phyloP scores from a whole-genome alignment of 2,888 invertebrate species.

The Pycnomerus fuliginosus region DNA sequence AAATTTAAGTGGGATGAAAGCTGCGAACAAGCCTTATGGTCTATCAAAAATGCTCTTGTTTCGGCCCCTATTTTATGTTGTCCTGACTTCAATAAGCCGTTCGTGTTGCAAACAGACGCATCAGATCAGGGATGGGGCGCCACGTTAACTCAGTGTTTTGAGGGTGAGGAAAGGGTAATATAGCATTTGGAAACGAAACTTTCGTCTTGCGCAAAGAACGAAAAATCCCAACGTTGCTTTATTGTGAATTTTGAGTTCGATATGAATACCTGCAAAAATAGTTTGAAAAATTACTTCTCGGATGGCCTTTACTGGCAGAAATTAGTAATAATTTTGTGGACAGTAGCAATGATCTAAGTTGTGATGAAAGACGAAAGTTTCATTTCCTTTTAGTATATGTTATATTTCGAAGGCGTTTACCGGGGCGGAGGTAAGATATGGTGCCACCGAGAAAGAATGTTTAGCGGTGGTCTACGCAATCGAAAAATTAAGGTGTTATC shows the following conservation, averaged over 20 bases:
- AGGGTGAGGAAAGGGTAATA: constrained; percentile 24
- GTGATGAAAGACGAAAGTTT: too few relatives aligned
- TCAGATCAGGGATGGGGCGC: constrained; percentile 28
- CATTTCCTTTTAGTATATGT: too few relatives aligned
- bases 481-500: constrained; percentile 29
- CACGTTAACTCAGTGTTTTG: constrained; percentile 23
- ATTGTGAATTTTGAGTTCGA: too few relatives aligned
- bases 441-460: constrained; percentile 33
- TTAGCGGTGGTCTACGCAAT: constrained; percentile 34
- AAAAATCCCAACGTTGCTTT: too few relatives aligned
- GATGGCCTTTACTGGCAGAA: too few relatives aligned
- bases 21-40: not conserved
- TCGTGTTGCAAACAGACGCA: constrained; percentile 29
- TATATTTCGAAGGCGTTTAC: constrained; percentile 16
- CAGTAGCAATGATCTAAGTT: too few relatives aligned
- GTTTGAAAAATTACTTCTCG: too few relatives aligned
- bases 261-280: too few relatives aligned
- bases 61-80: constrained; percentile 20
- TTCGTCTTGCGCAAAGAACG: too few relatives aligned
- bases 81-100: constrained; percentile 24
- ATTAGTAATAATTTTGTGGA: too few relatives aligned
- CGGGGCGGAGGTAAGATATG: constrained; percentile 23
- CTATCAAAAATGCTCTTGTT: constrained; percentile 10
- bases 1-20: constrained; percentile 1
- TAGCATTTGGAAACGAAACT: too few relatives aligned